Percentiles rank a stretch among this genome's conserved stretches.
phyloP scores from a whole-genome alignment of 2,113 vertebrate genomes.

The Amia ocellicauda region DNA sequence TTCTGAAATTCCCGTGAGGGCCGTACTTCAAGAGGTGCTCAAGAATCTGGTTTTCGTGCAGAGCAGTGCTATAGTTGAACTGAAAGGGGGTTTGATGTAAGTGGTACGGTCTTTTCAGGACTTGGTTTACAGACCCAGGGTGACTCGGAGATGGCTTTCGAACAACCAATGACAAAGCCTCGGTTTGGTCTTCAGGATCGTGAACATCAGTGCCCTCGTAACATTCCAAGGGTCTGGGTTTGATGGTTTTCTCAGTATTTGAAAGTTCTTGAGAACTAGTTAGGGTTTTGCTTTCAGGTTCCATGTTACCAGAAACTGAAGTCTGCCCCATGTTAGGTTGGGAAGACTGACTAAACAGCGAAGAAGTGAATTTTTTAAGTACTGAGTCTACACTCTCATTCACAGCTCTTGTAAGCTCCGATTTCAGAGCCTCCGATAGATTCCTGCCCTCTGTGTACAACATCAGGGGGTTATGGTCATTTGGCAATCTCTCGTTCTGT shows the following conservation, averaged over 20 bases:
- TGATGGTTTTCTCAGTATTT: constrained; percentile 46
- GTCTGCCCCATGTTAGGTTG: constrained; percentile 43
- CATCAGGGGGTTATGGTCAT: constrained; percentile 26
- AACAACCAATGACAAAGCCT: constrained; percentile 57
- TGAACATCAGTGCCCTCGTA: constrained; percentile 53
- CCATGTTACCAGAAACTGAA: constrained; percentile 38
- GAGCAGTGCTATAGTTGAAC: constrained; percentile 50
- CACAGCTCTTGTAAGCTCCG: constrained; percentile 72
- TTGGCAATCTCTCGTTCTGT: constrained; percentile 39
- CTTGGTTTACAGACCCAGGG: constrained; percentile 44
- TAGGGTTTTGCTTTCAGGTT: constrained; percentile 44
- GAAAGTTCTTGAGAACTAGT: constrained; percentile 39
- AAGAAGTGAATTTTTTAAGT: constrained; percentile 62
- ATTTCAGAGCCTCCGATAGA: constrained; percentile 75
- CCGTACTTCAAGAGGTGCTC: constrained; percentile 71
- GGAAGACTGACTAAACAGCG: constrained; percentile 43
- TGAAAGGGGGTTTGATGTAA: constrained; percentile 56
- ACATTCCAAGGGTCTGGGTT: constrained; percentile 49
- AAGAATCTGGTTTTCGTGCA: constrained; percentile 72
- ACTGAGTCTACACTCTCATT: constrained; percentile 79
- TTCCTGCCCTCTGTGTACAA: constrained; percentile 48
- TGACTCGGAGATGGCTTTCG: constrained; percentile 56
- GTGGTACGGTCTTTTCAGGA: constrained; percentile 60
- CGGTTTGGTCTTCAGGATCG: constrained; percentile 55
- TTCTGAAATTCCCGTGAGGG: constrained; percentile 53